Evolutionary conservation across 2,888 invertebrate species (phyloP), one percentile per base, ranked within the genome.

Genomic region (Erynnis tages): DNA sequence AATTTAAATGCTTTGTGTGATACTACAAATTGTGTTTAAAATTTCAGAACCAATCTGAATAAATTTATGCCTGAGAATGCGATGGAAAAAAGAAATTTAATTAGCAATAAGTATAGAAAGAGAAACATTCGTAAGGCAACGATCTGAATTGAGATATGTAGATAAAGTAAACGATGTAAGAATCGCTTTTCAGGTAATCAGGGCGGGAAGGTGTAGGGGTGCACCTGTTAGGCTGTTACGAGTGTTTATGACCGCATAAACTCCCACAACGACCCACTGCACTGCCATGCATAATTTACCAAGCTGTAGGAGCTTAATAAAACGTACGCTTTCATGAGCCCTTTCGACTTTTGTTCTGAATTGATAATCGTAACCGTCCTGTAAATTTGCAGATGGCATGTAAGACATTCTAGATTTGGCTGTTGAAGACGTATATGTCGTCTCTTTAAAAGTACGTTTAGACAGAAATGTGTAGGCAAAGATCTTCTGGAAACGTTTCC

Each of bases 241-340:
- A 60, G 62, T 67, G 61, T 76, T 83, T 78, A 82, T 69, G 71
- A 64, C 62, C 63, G 73, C 61, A 81, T 83, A 81, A 83, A 82
- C 68, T 66, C 69, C 72, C 73, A 71, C 68, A 69, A 62, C 67
- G 66, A 65, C 67, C 71, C 67, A 68, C 69, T 75, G 71, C 74
- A 75, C 63, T 68, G 67, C 73, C 73, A 71, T 81, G 73, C 76
- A 83, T 83, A 78, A 81, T 82, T 77, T 71, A 79, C 65, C 62
- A 34, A 67, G 61, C 58, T 56, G 59, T 53, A 57, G 50, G 60
- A 59, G 61, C 49, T 63, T 67, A 60, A 69, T 69, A 70, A 61
- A 61, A 64, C 57, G 54, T 40, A 45, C 54, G 54, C 57, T 64
- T 60, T 61, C 56, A 60, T 53, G 55, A 53, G 27, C 46, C 54